phyloP scores from a whole-genome alignment of 2,797 vertebrate genomes.

The Carduelis carduelis region DNA sequence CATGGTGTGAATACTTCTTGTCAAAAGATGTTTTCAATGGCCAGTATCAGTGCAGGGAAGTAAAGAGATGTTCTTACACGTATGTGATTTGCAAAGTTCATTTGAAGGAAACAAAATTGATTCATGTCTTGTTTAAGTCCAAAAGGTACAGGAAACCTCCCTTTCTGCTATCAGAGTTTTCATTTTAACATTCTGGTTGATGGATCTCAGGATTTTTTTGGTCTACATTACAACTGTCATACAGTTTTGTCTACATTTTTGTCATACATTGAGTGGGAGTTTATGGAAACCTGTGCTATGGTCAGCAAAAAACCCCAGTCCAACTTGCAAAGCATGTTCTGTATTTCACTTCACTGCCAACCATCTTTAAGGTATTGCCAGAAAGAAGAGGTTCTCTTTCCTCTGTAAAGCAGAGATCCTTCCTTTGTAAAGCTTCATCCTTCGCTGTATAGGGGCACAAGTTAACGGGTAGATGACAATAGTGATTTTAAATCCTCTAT shows the following conservation, averaged over 20 bases:
- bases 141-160: background rate
- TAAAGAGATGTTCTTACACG: background rate
- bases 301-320: background rate
- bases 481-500: constrained; percentile 23
- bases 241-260: background rate
- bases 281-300: background rate
- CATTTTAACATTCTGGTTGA: background rate
- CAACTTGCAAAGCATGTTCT: background rate
- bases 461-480: background rate
- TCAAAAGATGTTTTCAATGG: background rate
- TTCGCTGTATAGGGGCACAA: background rate
- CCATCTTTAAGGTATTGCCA: background rate
- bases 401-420: background rate
- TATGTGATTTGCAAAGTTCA: background rate
- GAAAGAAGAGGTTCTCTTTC: background rate
- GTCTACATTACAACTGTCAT: background rate
- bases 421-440: background rate
- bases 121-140: background rate
- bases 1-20: background rate
- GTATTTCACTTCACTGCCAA: background rate
- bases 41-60: background rate
- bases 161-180: background rate
- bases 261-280: background rate
- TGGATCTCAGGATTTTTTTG: background rate
- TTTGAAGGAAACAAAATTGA: background rate